A percentile compares a stretch with the other conserved stretches of the same genome.
Evolutionary conservation across 92 coral and sea anemone species (phyloP).

Genomic region (Umimayanthus chanpuru): DNA sequence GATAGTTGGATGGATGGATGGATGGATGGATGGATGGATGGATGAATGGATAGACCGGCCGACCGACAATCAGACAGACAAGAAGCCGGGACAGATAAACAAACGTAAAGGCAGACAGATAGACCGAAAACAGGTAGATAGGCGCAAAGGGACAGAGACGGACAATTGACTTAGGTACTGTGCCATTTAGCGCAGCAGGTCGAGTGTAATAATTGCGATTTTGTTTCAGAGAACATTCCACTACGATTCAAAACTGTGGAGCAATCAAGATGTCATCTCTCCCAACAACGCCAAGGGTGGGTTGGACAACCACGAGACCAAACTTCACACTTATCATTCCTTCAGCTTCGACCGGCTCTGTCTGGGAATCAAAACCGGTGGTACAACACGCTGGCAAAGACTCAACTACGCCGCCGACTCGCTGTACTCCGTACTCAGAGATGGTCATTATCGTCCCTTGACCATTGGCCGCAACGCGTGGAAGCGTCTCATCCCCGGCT

Average conservation of each 20-base stretch:
- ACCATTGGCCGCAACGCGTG: slow-evolving; percentile 18
- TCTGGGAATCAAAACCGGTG: slow-evolving; percentile 19
- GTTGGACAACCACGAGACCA: slow-evolving; percentile 39
- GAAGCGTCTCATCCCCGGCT: not conserved
- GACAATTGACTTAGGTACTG: not conserved
- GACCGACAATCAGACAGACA: too few species aligned
- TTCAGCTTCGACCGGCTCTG: slow-evolving; percentile 31
- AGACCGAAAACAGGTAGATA: too few species aligned
- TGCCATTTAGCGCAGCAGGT: not conserved
- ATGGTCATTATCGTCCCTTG: slow-evolving; percentile 13
- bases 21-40: too few species aligned
- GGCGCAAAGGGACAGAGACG: not conserved
- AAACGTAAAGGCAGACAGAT: too few species aligned
- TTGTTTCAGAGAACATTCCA: slow-evolving; percentile 39
- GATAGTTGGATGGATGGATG: too few species aligned
- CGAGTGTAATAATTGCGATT: not conserved
- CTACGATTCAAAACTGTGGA: slow-evolving; percentile 37
- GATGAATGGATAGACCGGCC: too few species aligned
- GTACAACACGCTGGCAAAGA: not conserved
- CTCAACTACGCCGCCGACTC: slow-evolving; percentile 28
- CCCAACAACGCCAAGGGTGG: slow-evolving; percentile 2
- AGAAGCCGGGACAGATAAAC: too few species aligned
- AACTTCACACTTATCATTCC: slow-evolving; percentile 34
- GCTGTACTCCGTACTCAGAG: slow-evolving; percentile 5
- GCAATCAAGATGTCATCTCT: slow-evolving; percentile 15